Evolutionary conservation across 2,797 vertebrate genomes (phyloP).

Genomic region (Garrulus glandarius): DNA sequence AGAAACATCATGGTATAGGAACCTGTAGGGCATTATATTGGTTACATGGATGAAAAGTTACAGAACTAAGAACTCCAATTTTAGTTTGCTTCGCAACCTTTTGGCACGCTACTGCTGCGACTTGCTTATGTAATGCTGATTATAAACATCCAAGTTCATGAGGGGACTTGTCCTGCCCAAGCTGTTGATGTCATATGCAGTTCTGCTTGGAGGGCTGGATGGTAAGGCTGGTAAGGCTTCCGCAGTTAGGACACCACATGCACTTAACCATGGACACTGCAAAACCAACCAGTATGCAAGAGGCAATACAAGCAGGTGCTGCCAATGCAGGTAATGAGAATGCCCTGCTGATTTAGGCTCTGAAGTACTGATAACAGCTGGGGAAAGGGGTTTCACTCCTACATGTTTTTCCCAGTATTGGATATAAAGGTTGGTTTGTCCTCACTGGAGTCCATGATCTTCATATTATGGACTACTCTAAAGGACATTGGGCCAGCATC

Average conservation of each 20-base stretch:
- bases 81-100: not conserved
- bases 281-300: not conserved
- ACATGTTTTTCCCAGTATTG: not conserved
- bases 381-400: not conserved
- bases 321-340: not conserved
- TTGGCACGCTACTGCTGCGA: not conserved
- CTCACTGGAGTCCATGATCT: not conserved
- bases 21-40: accelerated
- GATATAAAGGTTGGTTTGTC: not conserved
- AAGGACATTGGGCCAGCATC: not conserved
- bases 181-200: not conserved
- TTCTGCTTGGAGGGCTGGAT: not conserved
- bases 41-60: not conserved
- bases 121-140: not conserved
- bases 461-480: not conserved
- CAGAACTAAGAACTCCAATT: not conserved
- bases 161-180: not conserved
- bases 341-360: not conserved
- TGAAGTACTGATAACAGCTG: not conserved
- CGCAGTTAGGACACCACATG: not conserved
- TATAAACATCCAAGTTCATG: not conserved
- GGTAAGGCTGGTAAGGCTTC: not conserved
- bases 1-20: accelerated
- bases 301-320: not conserved
- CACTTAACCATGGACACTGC: accelerated